Conservation (phyloP, 2,888 invertebrate species). For the Onthophagus sagittarius region DNA sequence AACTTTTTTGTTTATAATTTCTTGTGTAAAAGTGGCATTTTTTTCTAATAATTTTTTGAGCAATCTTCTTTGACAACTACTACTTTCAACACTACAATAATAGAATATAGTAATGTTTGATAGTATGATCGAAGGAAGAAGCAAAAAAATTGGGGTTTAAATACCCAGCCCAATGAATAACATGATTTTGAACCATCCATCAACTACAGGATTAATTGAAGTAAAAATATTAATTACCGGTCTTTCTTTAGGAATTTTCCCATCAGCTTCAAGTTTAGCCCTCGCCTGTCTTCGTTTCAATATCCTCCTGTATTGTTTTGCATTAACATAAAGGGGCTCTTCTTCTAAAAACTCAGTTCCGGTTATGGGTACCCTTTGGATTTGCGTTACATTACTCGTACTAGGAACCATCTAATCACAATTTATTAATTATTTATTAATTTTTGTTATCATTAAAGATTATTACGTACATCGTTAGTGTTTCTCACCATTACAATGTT, state of each 20-base stretch:
- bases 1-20: too few relatives aligned
- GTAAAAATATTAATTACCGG: too few relatives aligned
- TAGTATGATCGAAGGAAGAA: too few relatives aligned
- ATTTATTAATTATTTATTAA: background rate
- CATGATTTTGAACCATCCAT: too few relatives aligned
- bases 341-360: slow-evolving; percentile 74
- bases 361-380: slow-evolving; percentile 59
- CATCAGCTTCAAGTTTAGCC: slow-evolving; percentile 90
- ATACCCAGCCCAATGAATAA: too few relatives aligned
- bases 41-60: too few relatives aligned
- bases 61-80: too few relatives aligned
- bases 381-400: slow-evolving; percentile 50
- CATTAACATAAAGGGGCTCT: slow-evolving; percentile 96
- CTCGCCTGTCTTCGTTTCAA: slow-evolving; percentile 90
- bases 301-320: slow-evolving; percentile 95
- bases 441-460: slow-evolving; percentile 14
- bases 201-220: too few relatives aligned
- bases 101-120: too few relatives aligned
- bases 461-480: slow-evolving; percentile 42
- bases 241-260: slow-evolving; percentile 94
- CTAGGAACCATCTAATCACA: slow-evolving; percentile 55
- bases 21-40: too few relatives aligned
- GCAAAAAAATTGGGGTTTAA: too few relatives aligned
- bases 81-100: too few relatives aligned
- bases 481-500: slow-evolving; percentile 73